Percentiles rank a stretch among this genome's conserved stretches.
These are phyloP conservation scores for Pachyuromys duprasi DNA, from an alignment of 2,797 vertebrate genomes.

Conservation along the genomic window DNA sequence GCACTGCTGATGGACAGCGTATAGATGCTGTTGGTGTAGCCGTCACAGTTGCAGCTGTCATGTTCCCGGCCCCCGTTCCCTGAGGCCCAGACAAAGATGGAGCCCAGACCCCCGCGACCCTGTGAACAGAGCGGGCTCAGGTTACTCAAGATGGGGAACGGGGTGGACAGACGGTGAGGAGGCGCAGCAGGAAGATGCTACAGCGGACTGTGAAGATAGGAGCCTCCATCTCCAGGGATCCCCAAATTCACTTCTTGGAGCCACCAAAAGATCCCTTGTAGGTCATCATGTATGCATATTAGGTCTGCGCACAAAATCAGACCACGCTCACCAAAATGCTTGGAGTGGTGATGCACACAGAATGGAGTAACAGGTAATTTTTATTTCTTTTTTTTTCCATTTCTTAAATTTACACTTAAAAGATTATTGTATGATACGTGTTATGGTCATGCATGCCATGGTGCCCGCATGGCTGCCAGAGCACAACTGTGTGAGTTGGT, in stretches of 20 bases:
- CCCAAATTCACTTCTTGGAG: background rate
- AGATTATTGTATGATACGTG: background rate
- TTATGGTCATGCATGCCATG: too few species aligned
- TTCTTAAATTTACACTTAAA: background rate
- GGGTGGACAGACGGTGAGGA: too few species aligned
- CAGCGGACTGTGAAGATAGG: background rate
- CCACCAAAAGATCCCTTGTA: background rate
- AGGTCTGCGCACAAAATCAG: background rate
- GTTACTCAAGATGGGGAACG: background rate
- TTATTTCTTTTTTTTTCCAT: background rate
- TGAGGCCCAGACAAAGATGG: slow-evolving; percentile 98
- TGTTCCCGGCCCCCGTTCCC: slow-evolving; percentile 96
- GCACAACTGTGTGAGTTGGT: background rate
- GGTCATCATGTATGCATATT: background rate
- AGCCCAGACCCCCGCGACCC: slow-evolving; percentile 95
- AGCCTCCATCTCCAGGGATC: background rate
- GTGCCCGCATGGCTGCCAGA: background rate
- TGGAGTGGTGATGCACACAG: background rate
- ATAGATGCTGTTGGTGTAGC: slow-evolving; percentile 99
- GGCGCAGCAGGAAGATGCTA: background rate
- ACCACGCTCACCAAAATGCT: background rate
- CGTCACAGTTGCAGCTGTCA: slow-evolving; percentile 99
- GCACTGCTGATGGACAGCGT: slow-evolving; percentile 99
- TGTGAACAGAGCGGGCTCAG: slow-evolving; percentile 73
- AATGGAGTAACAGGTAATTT: too few species aligned